A percentile compares a stretch with the other conserved stretches of the same genome.
Conservation (phyloP, 2,113 vertebrate genomes). For the Podarcis raffonei region DNA sequence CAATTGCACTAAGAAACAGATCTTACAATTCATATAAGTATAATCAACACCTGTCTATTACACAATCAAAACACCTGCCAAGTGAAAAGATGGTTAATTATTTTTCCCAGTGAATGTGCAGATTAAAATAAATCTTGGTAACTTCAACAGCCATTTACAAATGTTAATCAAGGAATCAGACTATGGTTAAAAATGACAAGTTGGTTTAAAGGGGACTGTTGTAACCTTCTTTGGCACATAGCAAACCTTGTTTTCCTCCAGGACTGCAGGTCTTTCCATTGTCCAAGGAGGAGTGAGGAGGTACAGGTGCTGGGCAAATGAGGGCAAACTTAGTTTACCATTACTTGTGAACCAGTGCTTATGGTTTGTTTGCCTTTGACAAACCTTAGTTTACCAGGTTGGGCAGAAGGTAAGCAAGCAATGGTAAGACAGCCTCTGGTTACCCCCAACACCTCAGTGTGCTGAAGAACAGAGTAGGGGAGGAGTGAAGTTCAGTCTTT, state of each 20-base stretch:
- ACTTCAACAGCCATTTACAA: neutral
- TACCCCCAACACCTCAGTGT: too few relatives aligned
- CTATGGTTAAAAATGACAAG: neutral
- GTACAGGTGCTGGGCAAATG: neutral
- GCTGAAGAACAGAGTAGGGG: too few relatives aligned
- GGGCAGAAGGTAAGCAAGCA: too few relatives aligned
- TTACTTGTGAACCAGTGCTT: too few relatives aligned
- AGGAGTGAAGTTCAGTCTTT: too few relatives aligned
- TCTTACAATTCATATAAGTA: constrained; percentile 18
- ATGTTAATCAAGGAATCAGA: neutral
- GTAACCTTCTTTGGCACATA: neutral
- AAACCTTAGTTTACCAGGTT: too few relatives aligned
- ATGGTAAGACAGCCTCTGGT: too few relatives aligned
- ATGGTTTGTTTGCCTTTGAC: too few relatives aligned
- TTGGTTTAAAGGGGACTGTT: too few relatives aligned
- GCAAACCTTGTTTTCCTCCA: neutral
- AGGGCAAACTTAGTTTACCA: neutral
- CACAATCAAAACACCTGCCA: constrained; percentile 8
- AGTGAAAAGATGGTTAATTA: constrained; percentile 18
- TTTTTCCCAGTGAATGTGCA: constrained; percentile 40
- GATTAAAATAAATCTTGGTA: constrained; percentile 6
- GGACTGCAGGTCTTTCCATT: neutral
- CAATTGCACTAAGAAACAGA: constrained; percentile 41
- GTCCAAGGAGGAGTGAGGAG: neutral
- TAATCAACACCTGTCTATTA: constrained; percentile 47